Percentiles rank a stretch among this genome's conserved stretches.
Conservation (phyloP, 2,797 vertebrate genomes). For the Argentina silus region DNA sequence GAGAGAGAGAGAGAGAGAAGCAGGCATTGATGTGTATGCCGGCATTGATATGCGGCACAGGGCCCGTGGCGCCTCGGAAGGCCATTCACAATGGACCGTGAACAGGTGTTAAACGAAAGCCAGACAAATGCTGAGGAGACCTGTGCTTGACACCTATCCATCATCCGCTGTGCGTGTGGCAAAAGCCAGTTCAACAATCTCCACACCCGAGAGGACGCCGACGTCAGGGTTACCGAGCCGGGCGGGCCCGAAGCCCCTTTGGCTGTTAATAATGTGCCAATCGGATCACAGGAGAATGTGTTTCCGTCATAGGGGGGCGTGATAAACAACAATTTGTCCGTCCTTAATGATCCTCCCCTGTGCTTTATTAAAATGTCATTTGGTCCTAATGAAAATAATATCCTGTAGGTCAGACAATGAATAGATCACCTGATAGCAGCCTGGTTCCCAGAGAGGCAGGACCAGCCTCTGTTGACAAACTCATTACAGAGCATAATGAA, state of each 20-base stretch:
- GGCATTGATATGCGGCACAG: conserved; percentile 11
- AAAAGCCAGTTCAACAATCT: conserved; percentile 25
- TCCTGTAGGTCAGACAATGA: conserved; percentile 2
- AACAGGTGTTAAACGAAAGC: conserved; percentile 77
- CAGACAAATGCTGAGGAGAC: conserved; percentile 65
- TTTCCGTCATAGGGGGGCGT: conserved; percentile 1
- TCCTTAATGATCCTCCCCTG: conserved; percentile 5
- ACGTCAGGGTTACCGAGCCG: conserved; percentile 26
- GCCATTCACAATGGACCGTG: conserved; percentile 48
- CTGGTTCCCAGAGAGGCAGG: not conserved
- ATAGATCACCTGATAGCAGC: conserved; percentile 5
- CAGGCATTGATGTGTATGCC: not conserved
- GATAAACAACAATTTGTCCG: conserved; percentile 23
- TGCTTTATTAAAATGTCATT: not conserved
- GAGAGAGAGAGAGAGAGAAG: not conserved
- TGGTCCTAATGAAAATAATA: not conserved
- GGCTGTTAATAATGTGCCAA: conserved; percentile 27
- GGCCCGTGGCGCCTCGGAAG: not conserved
- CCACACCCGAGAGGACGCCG: conserved; percentile 16
- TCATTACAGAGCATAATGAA: not conserved
- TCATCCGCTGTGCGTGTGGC: conserved; percentile 49
- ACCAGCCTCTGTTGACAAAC: not conserved
- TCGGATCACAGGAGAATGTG: conserved; percentile 6
- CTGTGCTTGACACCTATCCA: conserved; percentile 68
- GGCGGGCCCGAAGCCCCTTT: not conserved